Conservation (phyloP, 2,113 vertebrate species). For the Cyprinus carpio region DNA sequence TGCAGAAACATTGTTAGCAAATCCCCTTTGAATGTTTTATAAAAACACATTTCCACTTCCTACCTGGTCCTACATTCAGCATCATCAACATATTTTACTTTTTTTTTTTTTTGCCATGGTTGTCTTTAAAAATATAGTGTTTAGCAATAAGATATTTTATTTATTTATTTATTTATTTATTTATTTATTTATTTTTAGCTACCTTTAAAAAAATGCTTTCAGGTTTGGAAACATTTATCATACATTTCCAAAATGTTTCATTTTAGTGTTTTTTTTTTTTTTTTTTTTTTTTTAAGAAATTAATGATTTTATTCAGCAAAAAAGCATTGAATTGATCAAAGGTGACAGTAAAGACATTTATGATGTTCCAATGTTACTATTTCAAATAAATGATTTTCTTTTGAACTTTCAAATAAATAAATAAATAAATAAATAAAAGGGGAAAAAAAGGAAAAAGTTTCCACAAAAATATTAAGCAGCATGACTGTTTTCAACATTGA, state of each 20-base stretch:
- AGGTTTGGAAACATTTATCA: not conserved
- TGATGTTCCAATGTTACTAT: too few species aligned
- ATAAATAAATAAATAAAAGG: too few species aligned
- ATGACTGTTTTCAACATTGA: not conserved
- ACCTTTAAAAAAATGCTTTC: not conserved
- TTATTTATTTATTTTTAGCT: not conserved
- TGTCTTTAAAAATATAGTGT: not conserved
- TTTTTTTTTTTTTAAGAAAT: not conserved
- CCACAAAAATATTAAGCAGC: not conserved
- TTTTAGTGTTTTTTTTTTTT: not conserved
- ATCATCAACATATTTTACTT: not conserved
- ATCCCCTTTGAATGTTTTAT: not conserved
- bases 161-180: too few species aligned
- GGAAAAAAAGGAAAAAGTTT: not conserved
- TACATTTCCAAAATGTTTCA: not conserved
- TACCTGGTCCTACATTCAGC: not conserved
- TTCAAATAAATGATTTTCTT: too few species aligned
- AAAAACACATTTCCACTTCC: not conserved
- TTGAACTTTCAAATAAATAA: too few species aligned
- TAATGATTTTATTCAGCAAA: not conserved
- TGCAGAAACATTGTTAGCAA: not conserved
- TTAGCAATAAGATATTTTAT: not conserved
- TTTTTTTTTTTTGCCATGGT: not conserved
- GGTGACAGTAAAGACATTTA: not conserved
- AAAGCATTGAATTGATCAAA: not conserved